A percentile compares a stretch with the other conserved stretches of the same genome.
These are phyloP conservation scores for human DNA, from an alignment of 2,113 vertebrate species.

Conservation along the genomic window GRCh38 chrX:6962001-6962500, in stretches of 20 bases:
- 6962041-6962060: neutral
- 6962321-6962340: neutral
- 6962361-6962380: neutral
- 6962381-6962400: neutral
- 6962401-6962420: neutral
- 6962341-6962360: neutral
- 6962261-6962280: neutral
- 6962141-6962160: neutral
- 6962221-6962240: neutral
- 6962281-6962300: neutral
- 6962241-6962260: neutral
- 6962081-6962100: neutral
- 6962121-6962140: neutral
- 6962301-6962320: neutral
- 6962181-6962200: accelerated
- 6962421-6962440: neutral
- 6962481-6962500: neutral
- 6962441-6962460: neutral
- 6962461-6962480: neutral
- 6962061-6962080: neutral
- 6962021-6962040: neutral
- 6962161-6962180: neutral
- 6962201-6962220: neutral
- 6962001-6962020: neutral
- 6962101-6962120: accelerated